Evolutionary conservation across 2,888 invertebrate genomes (phyloP), one percentile per base, ranked within the genome.

Genomic region (Ormyrus labotus): DNA sequence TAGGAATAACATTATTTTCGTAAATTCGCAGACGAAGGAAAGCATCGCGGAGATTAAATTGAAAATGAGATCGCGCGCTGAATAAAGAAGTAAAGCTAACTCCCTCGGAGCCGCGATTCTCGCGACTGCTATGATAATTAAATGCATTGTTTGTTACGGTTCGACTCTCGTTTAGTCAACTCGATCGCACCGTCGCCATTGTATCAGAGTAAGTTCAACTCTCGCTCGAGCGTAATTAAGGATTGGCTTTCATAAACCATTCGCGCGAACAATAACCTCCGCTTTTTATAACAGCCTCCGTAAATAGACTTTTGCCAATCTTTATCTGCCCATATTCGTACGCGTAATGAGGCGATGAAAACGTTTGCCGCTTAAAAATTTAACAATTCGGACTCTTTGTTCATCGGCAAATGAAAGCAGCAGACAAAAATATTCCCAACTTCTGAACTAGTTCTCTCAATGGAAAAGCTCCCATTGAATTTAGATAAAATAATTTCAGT

Each of bases 61-160:
- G 58, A 48, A 58, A 48, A 47, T 58, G 57, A 58, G 58, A 70
- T 70, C 48, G 58, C 58, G 58, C 10, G 11, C 19, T 53, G 70
- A 58, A 70, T 57, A 57, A n/a, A 69, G 51, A 69, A 58, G 70
- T 48, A 58, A 57, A 70, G 47, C 13, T 13, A 73, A 61, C 58
- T 65, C 50, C 50, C 53, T n/a, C 5, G 50, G 4, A 60, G 51
- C 0, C 13, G 60, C 55, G 64, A 76, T 76, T 61, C 48, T 57
- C 53, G 64, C 57, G 51, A 64, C 48, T 50, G 70, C 58, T 63
- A 57, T 77, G 77, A 70, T 70, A 77, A 70, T 77, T 77, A 77
- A 77, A 70, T 63, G 64, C 70, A 77, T 77, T 77, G 77, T 77
- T 77, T 57, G 64, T 70, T 64, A 64, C 50, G 64, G n/a, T 64